Evolutionary conservation across 35 echinoderm and acorn worm genomes (phyloP).

Genomic region (Lytechinus variegatus): DNA sequence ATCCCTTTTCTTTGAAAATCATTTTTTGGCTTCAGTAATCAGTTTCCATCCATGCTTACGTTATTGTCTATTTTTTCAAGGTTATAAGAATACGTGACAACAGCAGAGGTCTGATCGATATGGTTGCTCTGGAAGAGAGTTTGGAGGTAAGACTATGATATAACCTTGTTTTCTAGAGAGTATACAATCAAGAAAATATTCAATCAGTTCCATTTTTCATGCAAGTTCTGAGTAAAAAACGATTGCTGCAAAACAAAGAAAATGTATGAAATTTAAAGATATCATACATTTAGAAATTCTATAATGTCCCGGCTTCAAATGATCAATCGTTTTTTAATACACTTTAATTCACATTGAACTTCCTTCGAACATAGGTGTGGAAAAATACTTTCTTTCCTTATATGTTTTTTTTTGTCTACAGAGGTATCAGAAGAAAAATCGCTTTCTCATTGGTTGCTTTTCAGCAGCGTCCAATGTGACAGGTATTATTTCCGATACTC

Average conservation of each 20-base stretch:
- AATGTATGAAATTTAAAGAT: no score
- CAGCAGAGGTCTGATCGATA: conserved; percentile 67
- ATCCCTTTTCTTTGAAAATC: no score
- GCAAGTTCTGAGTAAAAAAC: neutral
- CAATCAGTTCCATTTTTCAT: no score
- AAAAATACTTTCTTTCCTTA: neutral
- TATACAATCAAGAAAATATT: no score
- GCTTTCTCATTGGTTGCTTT: conserved; percentile 91
- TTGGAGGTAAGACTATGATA: conserved; percentile 59
- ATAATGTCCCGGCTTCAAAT: no score
- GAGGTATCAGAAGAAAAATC: conserved; percentile 61
- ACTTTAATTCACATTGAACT: no score
- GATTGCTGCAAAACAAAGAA: neutral
- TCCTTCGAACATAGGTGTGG: no score
- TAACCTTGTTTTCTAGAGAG: no score
- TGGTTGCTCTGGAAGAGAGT: conserved; percentile 56
- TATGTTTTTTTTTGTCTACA: conserved; percentile 37
- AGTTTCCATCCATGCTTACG: no score
- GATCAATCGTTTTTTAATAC: no score
- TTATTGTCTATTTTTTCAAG: conserved; percentile 43
- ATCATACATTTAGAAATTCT: no score
- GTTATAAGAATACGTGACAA: conserved; percentile 74
- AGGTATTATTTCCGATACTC: conserved; percentile 87
- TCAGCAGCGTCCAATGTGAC: conserved; percentile 97
- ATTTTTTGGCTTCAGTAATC: no score